These are phyloP conservation scores for Hirtodrosophila confusa DNA, from an alignment of 2,888 invertebrate genomes.

Conservation along the genomic window DNA sequence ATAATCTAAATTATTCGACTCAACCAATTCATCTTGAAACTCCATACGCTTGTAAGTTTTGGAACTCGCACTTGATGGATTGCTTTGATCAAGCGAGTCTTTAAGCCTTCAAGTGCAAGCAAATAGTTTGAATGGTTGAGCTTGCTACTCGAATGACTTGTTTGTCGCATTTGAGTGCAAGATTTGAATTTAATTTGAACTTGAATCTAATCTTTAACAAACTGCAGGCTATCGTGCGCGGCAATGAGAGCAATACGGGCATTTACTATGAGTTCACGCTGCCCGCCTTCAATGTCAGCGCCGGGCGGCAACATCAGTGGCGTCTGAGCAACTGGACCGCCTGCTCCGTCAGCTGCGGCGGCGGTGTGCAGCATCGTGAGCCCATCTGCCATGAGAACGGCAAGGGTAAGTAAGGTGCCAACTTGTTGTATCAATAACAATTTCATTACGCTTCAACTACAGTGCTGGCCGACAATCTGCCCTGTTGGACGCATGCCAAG, in stretches of 20 bases:
- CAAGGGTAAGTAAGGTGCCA: constrained; percentile 82
- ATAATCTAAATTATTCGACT: too few relatives aligned
- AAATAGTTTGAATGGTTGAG: too few relatives aligned
- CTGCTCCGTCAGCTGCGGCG: constrained; percentile 91
- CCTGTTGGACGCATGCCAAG: constrained; percentile 86
- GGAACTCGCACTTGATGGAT: too few relatives aligned
- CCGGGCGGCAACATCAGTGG: constrained; percentile 89
- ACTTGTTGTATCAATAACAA: too few relatives aligned
- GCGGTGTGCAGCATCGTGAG: constrained; percentile 87
- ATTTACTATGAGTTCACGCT: constrained; percentile 92
- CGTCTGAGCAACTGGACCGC: constrained; percentile 92
- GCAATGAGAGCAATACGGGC: constrained; percentile 90
- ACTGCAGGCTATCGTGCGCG: constrained; percentile 89
- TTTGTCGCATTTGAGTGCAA: too few relatives aligned
- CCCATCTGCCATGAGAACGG: constrained; percentile 85
- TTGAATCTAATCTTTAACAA: not conserved
- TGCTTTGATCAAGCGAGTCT: too few relatives aligned
- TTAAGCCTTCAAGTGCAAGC: too few relatives aligned
- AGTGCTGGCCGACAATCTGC: constrained; percentile 87
- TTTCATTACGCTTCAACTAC: constrained; percentile 36
- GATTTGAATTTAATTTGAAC: too few relatives aligned
- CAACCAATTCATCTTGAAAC: too few relatives aligned
- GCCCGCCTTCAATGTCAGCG: constrained; percentile 85
- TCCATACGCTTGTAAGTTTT: too few relatives aligned
- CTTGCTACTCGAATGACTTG: too few relatives aligned